Percentiles rank a stretch among this genome's conserved stretches.
phyloP scores from a whole-genome alignment of 1,140 invertebrate genomes.

The Chironomus striatipennis region DNA sequence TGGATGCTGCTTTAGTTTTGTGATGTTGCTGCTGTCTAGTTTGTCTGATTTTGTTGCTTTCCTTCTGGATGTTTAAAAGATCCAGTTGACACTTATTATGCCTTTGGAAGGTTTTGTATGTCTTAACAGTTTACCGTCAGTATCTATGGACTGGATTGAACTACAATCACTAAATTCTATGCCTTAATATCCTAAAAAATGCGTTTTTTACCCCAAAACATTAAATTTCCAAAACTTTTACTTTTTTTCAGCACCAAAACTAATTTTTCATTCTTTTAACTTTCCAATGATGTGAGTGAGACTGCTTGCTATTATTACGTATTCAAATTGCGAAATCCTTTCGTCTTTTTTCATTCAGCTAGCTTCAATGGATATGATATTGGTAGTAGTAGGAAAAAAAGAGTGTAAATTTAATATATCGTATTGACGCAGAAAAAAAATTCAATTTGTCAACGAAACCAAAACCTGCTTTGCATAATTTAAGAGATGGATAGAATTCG shows the following conservation, averaged over 20 bases:
- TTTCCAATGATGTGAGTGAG: neutral
- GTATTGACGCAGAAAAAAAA: neutral
- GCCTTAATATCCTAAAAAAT: neutral
- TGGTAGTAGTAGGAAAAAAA: neutral
- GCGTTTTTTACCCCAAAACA: neutral
- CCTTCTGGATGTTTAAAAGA: too few species aligned
- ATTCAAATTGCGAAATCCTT: conserved; percentile 10
- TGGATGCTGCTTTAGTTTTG: too few species aligned
- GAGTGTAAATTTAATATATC: neutral
- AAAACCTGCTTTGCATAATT: neutral
- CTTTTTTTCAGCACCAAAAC: neutral
- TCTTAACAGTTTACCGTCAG: too few species aligned
- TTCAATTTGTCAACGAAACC: conserved; percentile 12
- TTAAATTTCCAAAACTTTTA: neutral
- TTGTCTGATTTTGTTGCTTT: too few species aligned
- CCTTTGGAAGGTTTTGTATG: too few species aligned
- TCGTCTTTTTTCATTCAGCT: neutral
- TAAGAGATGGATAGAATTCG: neutral
- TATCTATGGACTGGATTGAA: too few species aligned
- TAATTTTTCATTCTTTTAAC: neutral
- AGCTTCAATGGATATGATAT: neutral
- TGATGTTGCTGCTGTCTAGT: too few species aligned
- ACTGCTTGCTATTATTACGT: neutral
- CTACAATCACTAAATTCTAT: too few species aligned
- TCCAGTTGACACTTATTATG: too few species aligned